Base-by-base conservation (phyloP, 2,797 vertebrate species). In the Takifugu ocellatus region DNA sequence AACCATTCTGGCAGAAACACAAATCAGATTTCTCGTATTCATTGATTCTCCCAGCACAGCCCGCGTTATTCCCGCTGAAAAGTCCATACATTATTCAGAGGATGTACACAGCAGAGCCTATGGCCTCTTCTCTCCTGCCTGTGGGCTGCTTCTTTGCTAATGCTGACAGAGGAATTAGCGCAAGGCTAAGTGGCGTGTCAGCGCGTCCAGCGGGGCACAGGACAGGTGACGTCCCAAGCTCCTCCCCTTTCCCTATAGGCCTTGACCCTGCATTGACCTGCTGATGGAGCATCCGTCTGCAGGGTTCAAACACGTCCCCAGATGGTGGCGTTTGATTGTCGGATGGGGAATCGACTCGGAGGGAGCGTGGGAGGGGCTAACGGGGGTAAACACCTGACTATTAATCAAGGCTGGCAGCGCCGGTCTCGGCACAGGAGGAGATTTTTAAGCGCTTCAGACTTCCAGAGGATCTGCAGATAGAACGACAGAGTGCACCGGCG, bases 181-280 rank as follows among this genome's bases (percentile, higher is more conserved):
- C 84, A 84, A 56, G 63, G 51, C 81, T 85, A 87, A 89, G 79
- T 85, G 83, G 83, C 71, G 64, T 88, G 86, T 87, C 84, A 81
- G 56, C 29, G 61, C 1, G 44, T 72, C 74, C 68, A 73, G 74
- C 59, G 56, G 70, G 66, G 75, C 62, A n/a, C 1, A 31, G 66
- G 74, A 73, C 77, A 85, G 84, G 84, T 85, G 78, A 84, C 63
- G 66, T 67, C 56, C 69, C 16, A 7, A 1, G 25, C 65, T 26
- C 62, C 66, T 25, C 56, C 67, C 62, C 66, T 52, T 46, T 21
- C 29, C 62, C 73, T 69, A 64, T 52, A 61, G 69, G 72, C 66
- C 58, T 58, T 74, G 83, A 83, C 85, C 78, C 81, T 74, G 66
- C 60, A 56, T 24, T 64, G 81, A 83, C 80, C 75, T n/a, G 72